Percentiles rank a stretch among this genome's conserved stretches.
Conservation (phyloP, 2,797 vertebrate species). For the Staurois parvus region DNA sequence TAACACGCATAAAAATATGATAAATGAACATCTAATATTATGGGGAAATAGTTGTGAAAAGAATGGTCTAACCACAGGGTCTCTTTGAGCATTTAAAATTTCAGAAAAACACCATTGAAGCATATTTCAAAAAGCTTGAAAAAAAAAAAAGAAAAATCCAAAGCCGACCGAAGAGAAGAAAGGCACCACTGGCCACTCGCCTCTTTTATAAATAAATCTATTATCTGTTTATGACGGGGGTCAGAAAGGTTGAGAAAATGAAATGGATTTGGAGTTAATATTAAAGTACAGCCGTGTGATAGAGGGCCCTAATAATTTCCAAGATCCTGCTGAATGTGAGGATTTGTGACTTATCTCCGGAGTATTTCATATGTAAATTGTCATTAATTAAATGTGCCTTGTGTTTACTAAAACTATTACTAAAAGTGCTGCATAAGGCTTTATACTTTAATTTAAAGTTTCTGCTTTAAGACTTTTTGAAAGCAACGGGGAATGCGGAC, state of each 20-base stretch:
- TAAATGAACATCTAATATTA: no score
- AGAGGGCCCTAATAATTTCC: conserved; percentile 47
- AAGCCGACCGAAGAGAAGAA: background rate
- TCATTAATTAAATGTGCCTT: conserved; percentile 61
- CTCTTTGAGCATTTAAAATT: no score
- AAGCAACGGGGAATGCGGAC: conserved; percentile 31
- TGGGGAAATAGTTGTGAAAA: no score
- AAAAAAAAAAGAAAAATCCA: background rate
- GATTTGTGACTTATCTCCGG: conserved; percentile 57
- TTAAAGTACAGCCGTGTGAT: conserved; percentile 50
- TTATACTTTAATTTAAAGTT: conserved; percentile 61
- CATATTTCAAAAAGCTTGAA: no score
- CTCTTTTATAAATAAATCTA: conserved; percentile 44
- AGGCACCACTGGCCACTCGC: background rate
- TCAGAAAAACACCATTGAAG: no score
- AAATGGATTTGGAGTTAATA: conserved; percentile 53
- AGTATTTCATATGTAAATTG: conserved; percentile 62
- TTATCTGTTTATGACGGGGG: conserved; percentile 55
- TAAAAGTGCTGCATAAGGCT: conserved; percentile 60
- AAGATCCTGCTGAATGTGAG: conserved; percentile 56
- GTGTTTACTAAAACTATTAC: conserved; percentile 61
- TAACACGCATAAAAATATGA: no score
- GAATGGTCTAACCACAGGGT: no score
- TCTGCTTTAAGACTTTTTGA: conserved; percentile 54
- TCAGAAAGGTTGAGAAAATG: conserved; percentile 38